Percentiles rank a stretch among this genome's conserved stretches.
Evolutionary conservation across 2,888 invertebrate species (phyloP).

Genomic region (Microctonus aethiopoides): DNA sequence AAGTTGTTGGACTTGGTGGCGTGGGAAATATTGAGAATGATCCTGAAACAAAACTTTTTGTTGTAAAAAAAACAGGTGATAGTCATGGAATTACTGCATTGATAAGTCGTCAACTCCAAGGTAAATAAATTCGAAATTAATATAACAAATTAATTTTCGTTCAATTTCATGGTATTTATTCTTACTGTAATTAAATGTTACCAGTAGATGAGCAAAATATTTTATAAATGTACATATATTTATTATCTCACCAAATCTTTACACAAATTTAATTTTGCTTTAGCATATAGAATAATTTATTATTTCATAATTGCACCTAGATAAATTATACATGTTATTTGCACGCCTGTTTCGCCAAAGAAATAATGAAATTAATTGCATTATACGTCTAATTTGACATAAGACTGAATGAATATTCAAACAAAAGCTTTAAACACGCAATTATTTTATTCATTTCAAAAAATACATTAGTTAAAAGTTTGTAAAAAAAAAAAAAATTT

Average conservation of each 20-base stretch:
- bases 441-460: background rate
- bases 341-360: background rate
- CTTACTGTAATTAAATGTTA: background rate
- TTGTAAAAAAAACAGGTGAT: constrained; percentile 80
- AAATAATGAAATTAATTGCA: background rate
- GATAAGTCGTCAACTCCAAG: constrained; percentile 82
- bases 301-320: background rate
- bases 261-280: background rate
- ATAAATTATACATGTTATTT: background rate
- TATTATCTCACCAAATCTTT: background rate
- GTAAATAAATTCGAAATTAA: constrained; percentile 64
- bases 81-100: constrained; percentile 83
- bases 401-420: background rate
- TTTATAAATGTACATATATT: background rate
- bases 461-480: background rate
- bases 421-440: background rate
- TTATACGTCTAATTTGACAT: background rate
- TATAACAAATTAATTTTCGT: background rate
- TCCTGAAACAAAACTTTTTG: constrained; percentile 80
- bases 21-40: constrained; percentile 66
- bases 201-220: background rate
- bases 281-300: background rate
- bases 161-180: background rate
- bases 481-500: background rate
- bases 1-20: constrained; percentile 68